phyloP scores from a whole-genome alignment of 2,113 vertebrate genomes.

The Telmatochromis sp. region DNA sequence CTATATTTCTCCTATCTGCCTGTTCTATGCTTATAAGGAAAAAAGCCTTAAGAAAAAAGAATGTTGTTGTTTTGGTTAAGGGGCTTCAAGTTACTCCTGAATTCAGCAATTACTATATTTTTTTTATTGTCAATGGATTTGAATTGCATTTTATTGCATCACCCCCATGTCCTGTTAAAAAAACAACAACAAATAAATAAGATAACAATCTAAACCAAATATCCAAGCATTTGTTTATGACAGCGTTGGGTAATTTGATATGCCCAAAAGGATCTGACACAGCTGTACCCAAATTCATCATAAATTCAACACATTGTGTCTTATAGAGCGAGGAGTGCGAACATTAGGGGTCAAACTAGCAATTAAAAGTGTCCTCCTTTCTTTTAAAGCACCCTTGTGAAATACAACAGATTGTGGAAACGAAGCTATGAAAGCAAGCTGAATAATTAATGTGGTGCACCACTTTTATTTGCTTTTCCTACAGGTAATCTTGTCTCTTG shows the following conservation, averaged over 20 bases:
- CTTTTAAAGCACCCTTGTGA: constrained; percentile 34
- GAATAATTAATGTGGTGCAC: constrained; percentile 30
- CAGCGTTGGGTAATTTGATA: constrained; percentile 13
- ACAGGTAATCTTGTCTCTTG: constrained; percentile 9
- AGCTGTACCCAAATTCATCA: constrained; percentile 5
- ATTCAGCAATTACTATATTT: background rate
- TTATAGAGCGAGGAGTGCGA: background rate
- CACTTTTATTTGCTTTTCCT: background rate
- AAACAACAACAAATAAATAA: accelerated
- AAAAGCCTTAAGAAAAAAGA: background rate
- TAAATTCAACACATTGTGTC: constrained; percentile 9
- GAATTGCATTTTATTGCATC: background rate
- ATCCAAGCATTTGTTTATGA: background rate
- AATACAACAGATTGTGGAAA: constrained; percentile 29
- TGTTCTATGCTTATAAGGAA: background rate
- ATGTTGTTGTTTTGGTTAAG: background rate
- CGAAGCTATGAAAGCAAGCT: constrained; percentile 9
- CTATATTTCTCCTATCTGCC: background rate
- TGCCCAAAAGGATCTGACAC: background rate
- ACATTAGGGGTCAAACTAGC: constrained; percentile 31
- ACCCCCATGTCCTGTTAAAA: background rate
- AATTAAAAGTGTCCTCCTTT: constrained; percentile 43
- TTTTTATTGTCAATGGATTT: background rate
- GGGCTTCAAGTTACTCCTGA: background rate
- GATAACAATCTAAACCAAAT: background rate